These are phyloP conservation scores for Drosophila differens DNA, from an alignment of 2,888 invertebrate species.

Conservation along the genomic window DNA sequence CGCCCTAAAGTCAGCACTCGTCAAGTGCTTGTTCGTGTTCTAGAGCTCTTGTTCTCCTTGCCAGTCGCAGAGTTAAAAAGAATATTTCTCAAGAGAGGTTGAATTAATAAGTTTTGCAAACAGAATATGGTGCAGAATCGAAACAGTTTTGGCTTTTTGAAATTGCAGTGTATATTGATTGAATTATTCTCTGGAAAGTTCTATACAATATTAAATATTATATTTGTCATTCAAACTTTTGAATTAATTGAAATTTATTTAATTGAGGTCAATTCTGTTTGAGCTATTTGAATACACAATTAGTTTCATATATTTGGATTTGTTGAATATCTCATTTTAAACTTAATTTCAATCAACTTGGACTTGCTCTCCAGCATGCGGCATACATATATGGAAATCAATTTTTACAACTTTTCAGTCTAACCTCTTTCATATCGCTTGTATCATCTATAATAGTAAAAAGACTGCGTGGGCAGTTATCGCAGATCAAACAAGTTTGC, in stretches of 20 bases:
- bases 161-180: neutral
- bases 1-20: constrained; percentile 46
- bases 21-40: constrained; percentile 74
- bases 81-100: constrained; percentile 32
- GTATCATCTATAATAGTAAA: constrained; percentile 21
- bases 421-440: constrained; percentile 21
- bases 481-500: constrained; percentile 55
- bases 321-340: neutral
- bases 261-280: neutral
- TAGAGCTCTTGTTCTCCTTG: constrained; percentile 57
- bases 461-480: constrained; percentile 42
- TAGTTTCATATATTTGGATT: neutral
- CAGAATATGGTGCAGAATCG: neutral
- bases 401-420: neutral
- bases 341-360: neutral
- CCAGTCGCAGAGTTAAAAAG: constrained; percentile 33
- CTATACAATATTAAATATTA: neutral
- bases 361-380: neutral
- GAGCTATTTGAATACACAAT: neutral
- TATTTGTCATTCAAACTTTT: neutral
- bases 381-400: neutral
- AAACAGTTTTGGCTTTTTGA: neutral
- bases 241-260: neutral
- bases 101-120: constrained; percentile 31
- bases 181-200: neutral